A percentile compares a stretch with the other conserved stretches of the same genome.
Evolutionary conservation across 1,140 invertebrate species (phyloP).

Genomic region (Hesperophylax magnus): DNA sequence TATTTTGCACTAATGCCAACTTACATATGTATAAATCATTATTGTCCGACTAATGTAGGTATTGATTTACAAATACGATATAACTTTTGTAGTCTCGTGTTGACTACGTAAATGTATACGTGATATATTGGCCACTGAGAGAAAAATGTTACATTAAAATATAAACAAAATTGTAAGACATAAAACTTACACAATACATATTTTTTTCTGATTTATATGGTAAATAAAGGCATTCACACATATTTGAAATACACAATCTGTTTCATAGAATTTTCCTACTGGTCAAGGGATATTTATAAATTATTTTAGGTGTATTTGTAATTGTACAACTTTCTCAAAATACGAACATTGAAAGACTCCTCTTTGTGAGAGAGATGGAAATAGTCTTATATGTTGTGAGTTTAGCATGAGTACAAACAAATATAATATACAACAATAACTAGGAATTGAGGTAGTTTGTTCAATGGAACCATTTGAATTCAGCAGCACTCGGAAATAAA

Average conservation of each 20-base stretch:
- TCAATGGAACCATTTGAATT: too few species aligned
- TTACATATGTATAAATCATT: not conserved
- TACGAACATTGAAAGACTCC: too few species aligned
- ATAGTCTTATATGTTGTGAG: too few species aligned
- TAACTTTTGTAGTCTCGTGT: not conserved
- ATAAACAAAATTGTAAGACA: not conserved
- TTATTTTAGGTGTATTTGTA: not conserved
- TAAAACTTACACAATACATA: slow-evolving; percentile 7
- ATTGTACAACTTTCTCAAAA: too few species aligned
- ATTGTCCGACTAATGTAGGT: slow-evolving; percentile 4
- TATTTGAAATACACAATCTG: not conserved
- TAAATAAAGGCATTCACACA: slow-evolving; percentile 2
- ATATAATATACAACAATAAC: too few species aligned
- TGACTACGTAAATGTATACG: not conserved
- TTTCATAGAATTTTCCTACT: slow-evolving; percentile 7
- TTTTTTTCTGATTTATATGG: not conserved
- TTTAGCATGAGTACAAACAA: too few species aligned
- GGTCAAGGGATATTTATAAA: slow-evolving; percentile 14
- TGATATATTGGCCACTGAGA: slow-evolving; percentile 25
- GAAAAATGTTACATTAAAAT: slow-evolving; percentile 17
- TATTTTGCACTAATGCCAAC: slow-evolving; percentile 1
- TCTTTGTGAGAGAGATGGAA: too few species aligned
- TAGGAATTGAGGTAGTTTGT: too few species aligned
- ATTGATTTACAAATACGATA: not conserved
- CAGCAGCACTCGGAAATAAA: too few species aligned